Base-by-base conservation (phyloP, 2,888 invertebrate genomes). In the Protodeltote pygarga region DNA sequence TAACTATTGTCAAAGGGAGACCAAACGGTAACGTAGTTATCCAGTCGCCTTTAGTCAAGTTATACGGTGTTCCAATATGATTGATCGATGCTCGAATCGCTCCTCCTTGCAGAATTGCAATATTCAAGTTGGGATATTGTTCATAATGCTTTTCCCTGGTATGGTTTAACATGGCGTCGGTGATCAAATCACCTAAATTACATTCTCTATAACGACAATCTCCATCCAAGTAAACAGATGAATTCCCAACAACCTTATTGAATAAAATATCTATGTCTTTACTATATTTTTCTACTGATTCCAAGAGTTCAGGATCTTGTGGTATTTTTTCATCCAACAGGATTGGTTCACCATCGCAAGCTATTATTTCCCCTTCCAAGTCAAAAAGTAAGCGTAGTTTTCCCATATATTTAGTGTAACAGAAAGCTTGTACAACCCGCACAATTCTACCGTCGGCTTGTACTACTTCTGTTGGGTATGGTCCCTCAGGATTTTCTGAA, bases 401-500 rank as follows among this genome's bases (percentile, higher is more conserved):
- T 0, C 98, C 98, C 53, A 98, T 89, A 77, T 98, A 98, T 86
- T 98, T 98, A 0, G 98, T 98, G 77, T 95, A 97, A 0, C 97
- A 97, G 72, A 95, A 98, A 2, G 97, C 97, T 86, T 98, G 97
- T 0, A 98, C 97, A 0, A 98, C 97, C 0, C 96, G 95, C 1
- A 96, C 96, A 51, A 90, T 92, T 79, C 95, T 95, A 0, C 96
- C 96, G 25, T 92, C 94, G 5, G 81, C 48, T 79, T 97, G 96
- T 0, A 75, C 87, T 0, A 98, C 90, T 14, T 95, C 89, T 1
- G 93, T 94, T 0, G 98, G 98, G 83, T 98, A 98, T 0, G 93
- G 92, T 0, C 79, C 75, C 75, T 98, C 98, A 0, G 88, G 83
- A 64, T 94, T 95, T 5, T 96, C 97, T 14, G 88, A 87, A 3